These are phyloP conservation scores for Ovibos moschatus DNA, from an alignment of 2,113 vertebrate species.

Conservation along the genomic window DNA sequence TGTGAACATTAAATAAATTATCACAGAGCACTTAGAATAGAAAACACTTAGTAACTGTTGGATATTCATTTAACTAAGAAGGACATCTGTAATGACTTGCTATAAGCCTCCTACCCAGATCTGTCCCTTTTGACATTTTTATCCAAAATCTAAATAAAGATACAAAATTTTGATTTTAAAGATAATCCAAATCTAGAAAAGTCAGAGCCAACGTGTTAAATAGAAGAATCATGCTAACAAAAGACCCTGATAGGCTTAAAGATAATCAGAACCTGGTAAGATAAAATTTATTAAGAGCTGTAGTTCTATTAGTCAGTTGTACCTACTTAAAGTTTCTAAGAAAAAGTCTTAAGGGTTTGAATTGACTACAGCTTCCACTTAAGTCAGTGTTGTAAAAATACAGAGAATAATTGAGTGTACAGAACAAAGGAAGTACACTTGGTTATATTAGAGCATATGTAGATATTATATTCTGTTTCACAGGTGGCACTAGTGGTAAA, in stretches of 20 bases:
- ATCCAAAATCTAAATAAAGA: slow-evolving; percentile 30
- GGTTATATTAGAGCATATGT: background rate
- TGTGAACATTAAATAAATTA: slow-evolving; percentile 40
- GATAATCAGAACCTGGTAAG: background rate
- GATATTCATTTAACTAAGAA: background rate
- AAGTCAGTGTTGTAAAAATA: background rate
- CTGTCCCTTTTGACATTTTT: slow-evolving; percentile 33
- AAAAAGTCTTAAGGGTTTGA: slow-evolving; percentile 21
- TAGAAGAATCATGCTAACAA: slow-evolving; percentile 21
- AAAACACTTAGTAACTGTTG: background rate
- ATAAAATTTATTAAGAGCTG: slow-evolving; percentile 17
- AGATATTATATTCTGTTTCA: background rate
- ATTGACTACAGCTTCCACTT: background rate
- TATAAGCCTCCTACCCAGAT: background rate
- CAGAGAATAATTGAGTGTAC: slow-evolving; percentile 35
- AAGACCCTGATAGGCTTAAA: slow-evolving; percentile 8
- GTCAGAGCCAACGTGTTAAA: background rate
- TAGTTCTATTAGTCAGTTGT: background rate
- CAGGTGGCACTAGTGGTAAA: background rate
- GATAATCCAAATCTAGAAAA: background rate
- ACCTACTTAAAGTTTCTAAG: slow-evolving; percentile 1
- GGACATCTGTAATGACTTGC: background rate
- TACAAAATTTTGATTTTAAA: slow-evolving; percentile 36
- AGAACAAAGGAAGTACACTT: slow-evolving; percentile 3
- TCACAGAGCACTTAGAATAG: background rate